Base-by-base conservation (phyloP, 2,888 invertebrate genomes). In the Thelaira solivaga region DNA sequence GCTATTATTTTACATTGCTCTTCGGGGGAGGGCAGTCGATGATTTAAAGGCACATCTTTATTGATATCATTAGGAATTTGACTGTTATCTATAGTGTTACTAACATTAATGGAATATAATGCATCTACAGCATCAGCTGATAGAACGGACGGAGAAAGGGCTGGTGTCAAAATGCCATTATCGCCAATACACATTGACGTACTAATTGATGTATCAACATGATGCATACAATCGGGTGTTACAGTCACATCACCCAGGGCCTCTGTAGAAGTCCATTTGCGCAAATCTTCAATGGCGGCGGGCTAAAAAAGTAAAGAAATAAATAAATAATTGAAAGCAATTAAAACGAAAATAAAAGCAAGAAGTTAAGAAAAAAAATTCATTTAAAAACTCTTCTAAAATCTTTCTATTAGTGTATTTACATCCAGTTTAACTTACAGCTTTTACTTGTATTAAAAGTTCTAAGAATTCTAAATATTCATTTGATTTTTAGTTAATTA, bases 11-110 rank as follows among this genome's bases (percentile, higher is more conserved):
- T 92, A 82, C 95, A 91, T 89, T 95, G 95, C 89, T 96, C 96
- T 88, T 95, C 95, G 36, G 96, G 96, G 81, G 96, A 95, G 53
- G 96, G 96, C 85, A 96, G 91, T 88, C 94, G 93, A 90, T 96
- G 95, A 90, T 96, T 95, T 83, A 95, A 92, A 82, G 93, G 94
- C 87, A 90, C 90, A 82, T 89, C 87, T 87, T 88, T 88, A 84
- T 87, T 88, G 83, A 88, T 87, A 83, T 88, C 88, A 83, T 87
- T 88, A 82, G 88, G 85, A 82, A 88, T 82, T 76, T 85, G 83
- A 83, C 82, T 82, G 81, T 84, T 85, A 82, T 88, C 87, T 76
- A 83, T 83, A 68, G 84, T 75, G 76, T 85, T 85, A 84, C 86
- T 88, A 69, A 83, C 81, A 80, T 87, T 87, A 73, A 86, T 85